Conservation (phyloP, 2,888 invertebrate species). For the Chirona hameri region DNA sequence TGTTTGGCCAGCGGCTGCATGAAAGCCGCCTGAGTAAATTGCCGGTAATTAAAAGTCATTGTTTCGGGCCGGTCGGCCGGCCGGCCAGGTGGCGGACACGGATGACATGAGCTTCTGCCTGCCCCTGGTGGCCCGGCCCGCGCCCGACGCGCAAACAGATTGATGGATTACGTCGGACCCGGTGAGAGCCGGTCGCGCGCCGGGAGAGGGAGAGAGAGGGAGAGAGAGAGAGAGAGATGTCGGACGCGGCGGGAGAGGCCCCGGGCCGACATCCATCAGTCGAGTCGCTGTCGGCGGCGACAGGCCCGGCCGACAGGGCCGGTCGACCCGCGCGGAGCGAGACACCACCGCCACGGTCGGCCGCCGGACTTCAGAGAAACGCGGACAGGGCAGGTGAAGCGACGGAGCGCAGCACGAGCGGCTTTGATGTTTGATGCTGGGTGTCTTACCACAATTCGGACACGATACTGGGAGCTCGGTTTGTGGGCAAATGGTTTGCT, state of each 20-base stretch:
- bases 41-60: conserved; percentile 25
- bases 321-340: no score
- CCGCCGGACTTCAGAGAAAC: no score
- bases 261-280: neutral
- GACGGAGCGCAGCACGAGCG: no score
- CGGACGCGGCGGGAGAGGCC: neutral
- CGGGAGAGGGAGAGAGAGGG: neutral
- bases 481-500: no score
- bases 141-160: conserved; percentile 23
- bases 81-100: neutral
- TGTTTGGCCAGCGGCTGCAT: conserved; percentile 22
- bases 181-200: neutral
- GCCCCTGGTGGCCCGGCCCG: neutral
- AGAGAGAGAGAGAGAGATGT: conserved; percentile 5
- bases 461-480: no score
- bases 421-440: no score
- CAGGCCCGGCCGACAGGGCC: neutral
- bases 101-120: conserved; percentile 26
- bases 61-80: neutral
- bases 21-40: conserved; percentile 26
- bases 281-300: neutral
- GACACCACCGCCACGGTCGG: no score
- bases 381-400: no score
- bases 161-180: neutral
- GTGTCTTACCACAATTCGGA: no score